Percentiles rank a stretch among this genome's conserved stretches.
These are phyloP conservation scores for Ecdyonurus torrentis DNA, from an alignment of 2,888 invertebrate genomes.

Conservation along the genomic window DNA sequence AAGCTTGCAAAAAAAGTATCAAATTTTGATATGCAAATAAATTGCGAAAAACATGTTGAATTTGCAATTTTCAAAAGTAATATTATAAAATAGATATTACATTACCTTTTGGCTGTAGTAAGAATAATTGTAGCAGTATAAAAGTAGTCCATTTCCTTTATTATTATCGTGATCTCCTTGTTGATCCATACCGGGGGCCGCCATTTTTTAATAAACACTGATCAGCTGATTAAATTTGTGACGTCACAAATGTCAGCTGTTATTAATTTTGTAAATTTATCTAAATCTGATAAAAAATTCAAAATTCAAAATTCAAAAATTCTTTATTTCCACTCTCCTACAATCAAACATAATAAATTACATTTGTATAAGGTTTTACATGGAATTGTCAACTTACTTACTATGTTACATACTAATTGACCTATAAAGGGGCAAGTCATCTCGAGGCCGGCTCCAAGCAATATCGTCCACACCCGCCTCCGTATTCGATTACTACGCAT, in stretches of 20 bases:
- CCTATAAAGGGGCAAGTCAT: too few species aligned
- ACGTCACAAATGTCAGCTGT: neutral
- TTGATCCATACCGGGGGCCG: neutral
- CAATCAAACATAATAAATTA: too few species aligned
- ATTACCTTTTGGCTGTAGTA: conserved; percentile 60
- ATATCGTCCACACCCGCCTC: too few species aligned
- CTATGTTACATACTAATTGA: too few species aligned
- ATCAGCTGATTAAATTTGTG: neutral
- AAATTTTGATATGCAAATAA: too few species aligned
- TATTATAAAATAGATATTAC: neutral
- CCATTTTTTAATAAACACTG: neutral
- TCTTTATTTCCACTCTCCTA: too few species aligned
- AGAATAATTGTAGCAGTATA: conserved; percentile 54
- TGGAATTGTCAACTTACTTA: too few species aligned
- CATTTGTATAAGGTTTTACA: too few species aligned
- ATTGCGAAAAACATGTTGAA: too few species aligned
- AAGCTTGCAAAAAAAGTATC: too few species aligned
- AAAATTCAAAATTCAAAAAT: neutral
- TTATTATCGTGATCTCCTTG: neutral
- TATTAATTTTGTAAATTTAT: neutral
- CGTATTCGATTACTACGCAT: too few species aligned
- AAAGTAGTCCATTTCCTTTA: conserved; percentile 13
- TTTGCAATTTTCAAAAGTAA: neutral
- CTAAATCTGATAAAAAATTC: neutral
- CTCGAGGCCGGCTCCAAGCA: too few species aligned